Percentiles rank a stretch among this genome's conserved stretches.
These are phyloP conservation scores for Cassiopea xamachana DNA, from an alignment of 30 jellyfish, hydroid and myxozoan species.

Conservation along the genomic window DNA sequence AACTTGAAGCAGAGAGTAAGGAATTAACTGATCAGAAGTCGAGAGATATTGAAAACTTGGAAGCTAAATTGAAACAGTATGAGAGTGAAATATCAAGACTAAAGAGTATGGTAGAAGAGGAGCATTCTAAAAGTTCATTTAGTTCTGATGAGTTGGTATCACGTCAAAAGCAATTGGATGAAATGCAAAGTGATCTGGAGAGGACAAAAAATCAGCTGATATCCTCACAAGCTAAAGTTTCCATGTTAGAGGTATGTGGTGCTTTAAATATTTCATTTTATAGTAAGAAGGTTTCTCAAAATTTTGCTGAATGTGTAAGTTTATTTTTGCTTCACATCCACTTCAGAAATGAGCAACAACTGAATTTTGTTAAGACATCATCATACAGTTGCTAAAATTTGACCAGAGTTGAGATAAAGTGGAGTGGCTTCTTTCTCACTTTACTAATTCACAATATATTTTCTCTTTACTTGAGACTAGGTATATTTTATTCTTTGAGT, in stretches of 20 bases:
- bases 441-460: too few relatives aligned
- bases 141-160: conserved; percentile 40
- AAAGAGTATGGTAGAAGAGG: conserved; percentile 32
- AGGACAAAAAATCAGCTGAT: conserved; percentile 1
- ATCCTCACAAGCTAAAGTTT: background rate
- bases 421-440: too few relatives aligned
- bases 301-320: too few relatives aligned
- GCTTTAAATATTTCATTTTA: background rate
- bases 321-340: too few relatives aligned
- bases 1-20: conserved; percentile 3
- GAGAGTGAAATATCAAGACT: conserved; percentile 34
- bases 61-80: conserved; percentile 8
- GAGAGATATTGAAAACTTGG: conserved; percentile 8
- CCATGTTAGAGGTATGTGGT: conserved; percentile 3
- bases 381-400: too few relatives aligned
- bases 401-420: too few relatives aligned
- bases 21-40: background rate
- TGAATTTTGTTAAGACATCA: too few relatives aligned
- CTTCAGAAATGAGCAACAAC: too few relatives aligned
- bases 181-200: conserved; percentile 10
- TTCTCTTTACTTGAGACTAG: too few relatives aligned
- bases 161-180: conserved; percentile 1
- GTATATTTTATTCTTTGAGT: background rate
- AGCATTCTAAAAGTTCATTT: conserved; percentile 14
- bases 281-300: too few relatives aligned